These are phyloP conservation scores for Marcusenius ussheri DNA, from an alignment of 2,113 vertebrate genomes.

Conservation along the genomic window DNA sequence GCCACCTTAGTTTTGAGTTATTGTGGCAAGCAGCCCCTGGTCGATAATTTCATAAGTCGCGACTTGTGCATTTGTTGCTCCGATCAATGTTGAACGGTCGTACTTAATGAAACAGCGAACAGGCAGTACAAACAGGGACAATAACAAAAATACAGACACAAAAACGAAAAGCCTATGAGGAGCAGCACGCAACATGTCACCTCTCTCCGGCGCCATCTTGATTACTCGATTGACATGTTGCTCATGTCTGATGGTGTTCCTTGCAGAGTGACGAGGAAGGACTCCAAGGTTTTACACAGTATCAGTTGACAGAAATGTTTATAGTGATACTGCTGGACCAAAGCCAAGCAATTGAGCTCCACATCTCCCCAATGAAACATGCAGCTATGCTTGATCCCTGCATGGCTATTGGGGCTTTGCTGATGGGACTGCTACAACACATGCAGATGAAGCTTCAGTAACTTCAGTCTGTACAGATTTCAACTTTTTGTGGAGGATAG, in stretches of 20 bases:
- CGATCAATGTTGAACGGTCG: no score
- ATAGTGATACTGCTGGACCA: background rate
- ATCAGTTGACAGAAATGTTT: background rate
- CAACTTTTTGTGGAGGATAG: background rate
- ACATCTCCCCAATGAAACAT: background rate
- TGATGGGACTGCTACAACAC: background rate
- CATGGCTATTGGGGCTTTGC: background rate
- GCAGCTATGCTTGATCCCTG: background rate
- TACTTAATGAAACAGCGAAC: no score
- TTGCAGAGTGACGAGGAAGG: background rate
- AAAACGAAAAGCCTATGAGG: no score
- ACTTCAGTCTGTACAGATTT: background rate
- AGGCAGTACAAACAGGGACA: no score
- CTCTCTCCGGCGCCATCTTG: no score
- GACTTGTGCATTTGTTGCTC: no score
- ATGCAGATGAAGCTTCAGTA: background rate
- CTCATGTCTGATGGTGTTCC: background rate
- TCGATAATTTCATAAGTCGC: no score
- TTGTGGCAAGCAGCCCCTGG: no score
- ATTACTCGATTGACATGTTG: background rate
- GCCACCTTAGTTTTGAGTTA: no score
- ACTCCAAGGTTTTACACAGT: background rate
- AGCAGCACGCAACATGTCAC: no score
- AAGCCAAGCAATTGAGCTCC: background rate
- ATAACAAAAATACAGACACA: no score